Percentiles rank a stretch among this genome's conserved stretches.
phyloP scores from a whole-genome alignment of 2,113 vertebrate species.

The Alaudala cheleensis region DNA sequence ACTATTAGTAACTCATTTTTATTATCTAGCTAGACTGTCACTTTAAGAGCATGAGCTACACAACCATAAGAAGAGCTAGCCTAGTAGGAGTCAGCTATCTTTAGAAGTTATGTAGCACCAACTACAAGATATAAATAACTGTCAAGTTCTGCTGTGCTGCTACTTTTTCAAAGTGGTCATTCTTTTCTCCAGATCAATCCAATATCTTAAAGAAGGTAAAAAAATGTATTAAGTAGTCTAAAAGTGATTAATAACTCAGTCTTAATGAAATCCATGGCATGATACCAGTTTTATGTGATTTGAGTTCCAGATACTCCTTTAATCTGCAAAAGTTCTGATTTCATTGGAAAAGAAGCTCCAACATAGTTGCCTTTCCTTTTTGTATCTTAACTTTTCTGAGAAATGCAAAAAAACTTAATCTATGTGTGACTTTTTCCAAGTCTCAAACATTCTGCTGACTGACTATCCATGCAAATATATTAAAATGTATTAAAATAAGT shows the following conservation, averaged over 20 bases:
- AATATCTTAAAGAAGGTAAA: not conserved
- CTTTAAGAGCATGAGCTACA: not conserved
- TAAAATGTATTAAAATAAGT: not conserved
- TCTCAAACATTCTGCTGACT: not conserved
- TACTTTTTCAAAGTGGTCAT: not conserved
- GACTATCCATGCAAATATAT: not conserved
- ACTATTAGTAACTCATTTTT: not conserved
- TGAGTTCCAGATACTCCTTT: not conserved
- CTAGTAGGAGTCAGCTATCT: conserved; percentile 35
- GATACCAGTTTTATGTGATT: not conserved
- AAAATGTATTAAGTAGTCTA: not conserved
- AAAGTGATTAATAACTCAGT: not conserved
- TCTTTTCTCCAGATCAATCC: not conserved
- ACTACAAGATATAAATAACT: conserved; percentile 43
- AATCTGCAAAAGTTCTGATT: not conserved
- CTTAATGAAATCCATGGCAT: not conserved
- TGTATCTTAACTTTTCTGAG: not conserved
- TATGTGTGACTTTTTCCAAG: not conserved
- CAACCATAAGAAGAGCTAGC: conserved; percentile 14
- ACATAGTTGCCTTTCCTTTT: not conserved
- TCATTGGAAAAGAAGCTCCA: not conserved
- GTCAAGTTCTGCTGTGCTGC: not conserved
- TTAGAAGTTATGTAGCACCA: conserved; percentile 7
- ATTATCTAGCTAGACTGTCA: not conserved
- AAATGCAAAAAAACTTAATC: not conserved